Evolutionary conservation across 2,888 invertebrate species (phyloP).

Genomic region (Actias luna): DNA sequence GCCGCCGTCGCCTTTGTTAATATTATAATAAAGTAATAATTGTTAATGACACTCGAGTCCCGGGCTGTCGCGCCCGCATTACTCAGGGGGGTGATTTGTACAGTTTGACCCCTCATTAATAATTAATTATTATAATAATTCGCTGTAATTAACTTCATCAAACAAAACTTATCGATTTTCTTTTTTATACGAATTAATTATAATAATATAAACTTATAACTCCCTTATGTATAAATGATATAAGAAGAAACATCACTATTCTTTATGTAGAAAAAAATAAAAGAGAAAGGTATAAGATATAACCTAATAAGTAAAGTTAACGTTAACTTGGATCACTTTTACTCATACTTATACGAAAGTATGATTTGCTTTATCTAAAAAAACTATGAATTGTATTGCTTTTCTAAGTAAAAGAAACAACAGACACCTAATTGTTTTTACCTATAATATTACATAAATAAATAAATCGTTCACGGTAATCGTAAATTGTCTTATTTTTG

Average conservation of each 20-base stretch:
- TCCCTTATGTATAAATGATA: too few relatives aligned
- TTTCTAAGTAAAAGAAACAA: too few relatives aligned
- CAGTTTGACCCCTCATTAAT: conserved; percentile 44
- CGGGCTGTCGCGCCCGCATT: conserved; percentile 31
- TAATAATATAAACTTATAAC: too few relatives aligned
- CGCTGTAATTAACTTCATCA: not conserved
- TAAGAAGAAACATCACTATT: too few relatives aligned
- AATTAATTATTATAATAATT: conserved; percentile 30
- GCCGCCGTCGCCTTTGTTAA: conserved; percentile 67
- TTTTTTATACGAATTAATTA: not conserved
- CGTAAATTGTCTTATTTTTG: not conserved
- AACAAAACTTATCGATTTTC: not conserved
- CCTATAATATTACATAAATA: not conserved
- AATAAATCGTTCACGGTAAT: not conserved
- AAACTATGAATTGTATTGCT: too few relatives aligned
- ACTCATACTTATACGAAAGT: too few relatives aligned
- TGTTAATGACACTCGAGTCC: conserved; percentile 65
- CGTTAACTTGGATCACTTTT: too few relatives aligned
- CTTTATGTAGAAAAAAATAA: too few relatives aligned
- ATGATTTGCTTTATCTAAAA: too few relatives aligned
- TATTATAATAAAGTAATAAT: conserved; percentile 70
- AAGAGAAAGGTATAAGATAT: too few relatives aligned
- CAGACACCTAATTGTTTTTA: not conserved
- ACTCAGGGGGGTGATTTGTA: conserved; percentile 52
- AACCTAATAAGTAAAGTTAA: too few relatives aligned